These are phyloP conservation scores for Luffia ferchaultella DNA, from an alignment of 2,888 invertebrate species.

Conservation along the genomic window DNA sequence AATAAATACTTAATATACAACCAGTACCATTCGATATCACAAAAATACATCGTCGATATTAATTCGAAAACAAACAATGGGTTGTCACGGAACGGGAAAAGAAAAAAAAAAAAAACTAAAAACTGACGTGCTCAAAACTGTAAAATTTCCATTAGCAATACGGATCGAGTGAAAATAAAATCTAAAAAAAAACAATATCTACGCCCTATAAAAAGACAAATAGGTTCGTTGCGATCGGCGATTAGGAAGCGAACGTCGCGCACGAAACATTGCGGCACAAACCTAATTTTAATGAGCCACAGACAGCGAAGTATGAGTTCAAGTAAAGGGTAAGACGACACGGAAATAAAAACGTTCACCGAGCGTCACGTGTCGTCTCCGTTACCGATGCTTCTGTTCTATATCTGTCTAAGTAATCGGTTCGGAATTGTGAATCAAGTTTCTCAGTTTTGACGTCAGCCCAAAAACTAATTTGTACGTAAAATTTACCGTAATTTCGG, in stretches of 20 bases:
- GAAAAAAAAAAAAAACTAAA: conserved; percentile 47
- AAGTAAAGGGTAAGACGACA: no score
- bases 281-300: conserved; percentile 42
- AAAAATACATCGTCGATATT: no score
- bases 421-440: no score
- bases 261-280: conserved; percentile 31
- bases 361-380: background rate
- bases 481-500: no score
- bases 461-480: no score
- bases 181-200: background rate
- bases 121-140: conserved; percentile 62
- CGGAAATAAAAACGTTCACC: background rate
- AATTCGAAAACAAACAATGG: conserved; percentile 10
- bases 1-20: no score
- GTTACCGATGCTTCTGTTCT: no score
- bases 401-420: no score
- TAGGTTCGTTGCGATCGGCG: conserved; percentile 31
- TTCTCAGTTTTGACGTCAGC: no score
- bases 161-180: conserved; percentile 31
- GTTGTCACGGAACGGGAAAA: conserved; percentile 49
- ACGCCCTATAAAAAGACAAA: conserved; percentile 22
- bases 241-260: conserved; percentile 31
- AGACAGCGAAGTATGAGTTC: conserved; percentile 24
- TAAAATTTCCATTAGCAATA: conserved; percentile 56
- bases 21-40: no score